These are phyloP conservation scores for Bucco capensis DNA, from an alignment of 2,113 vertebrate genomes.

Conservation along the genomic window DNA sequence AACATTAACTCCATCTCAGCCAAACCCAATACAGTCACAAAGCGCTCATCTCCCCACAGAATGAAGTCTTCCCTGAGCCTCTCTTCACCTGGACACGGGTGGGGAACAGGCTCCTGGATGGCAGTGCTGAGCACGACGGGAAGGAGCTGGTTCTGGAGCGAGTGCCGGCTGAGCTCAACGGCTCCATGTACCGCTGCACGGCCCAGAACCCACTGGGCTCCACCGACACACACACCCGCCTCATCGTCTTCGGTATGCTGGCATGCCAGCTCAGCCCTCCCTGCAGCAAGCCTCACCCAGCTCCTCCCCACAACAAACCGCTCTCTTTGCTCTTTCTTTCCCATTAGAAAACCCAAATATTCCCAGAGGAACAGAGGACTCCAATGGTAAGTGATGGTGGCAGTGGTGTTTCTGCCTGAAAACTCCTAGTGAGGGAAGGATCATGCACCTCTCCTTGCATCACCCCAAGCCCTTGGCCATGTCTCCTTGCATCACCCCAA, in stretches of 20 bases:
- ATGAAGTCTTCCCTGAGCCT: conserved; percentile 95
- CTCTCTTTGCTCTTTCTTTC: background rate
- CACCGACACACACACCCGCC: conserved; percentile 95
- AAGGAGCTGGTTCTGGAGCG: conserved; percentile 91
- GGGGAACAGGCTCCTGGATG: conserved; percentile 89
- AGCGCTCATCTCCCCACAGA: conserved; percentile 62
- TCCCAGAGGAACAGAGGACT: conserved; percentile 86
- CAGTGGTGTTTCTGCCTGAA: accelerated
- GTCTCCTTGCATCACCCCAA: too few relatives aligned
- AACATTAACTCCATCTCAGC: too few relatives aligned
- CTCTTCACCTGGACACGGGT: conserved; percentile 96
- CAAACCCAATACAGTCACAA: too few relatives aligned
- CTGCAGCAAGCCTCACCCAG: accelerated
- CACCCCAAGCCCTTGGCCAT: background rate
- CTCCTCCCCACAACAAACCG: background rate
- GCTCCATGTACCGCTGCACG: conserved; percentile 97
- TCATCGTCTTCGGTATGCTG: conserved; percentile 90
- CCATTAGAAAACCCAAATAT: conserved; percentile 87
- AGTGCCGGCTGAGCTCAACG: conserved; percentile 92
- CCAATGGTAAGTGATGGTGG: conserved; percentile 79
- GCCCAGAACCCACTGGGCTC: conserved; percentile 96
- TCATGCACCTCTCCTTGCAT: accelerated
- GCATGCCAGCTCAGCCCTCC: accelerated
- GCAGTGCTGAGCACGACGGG: conserved; percentile 84
- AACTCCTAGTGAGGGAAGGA: accelerated